A percentile compares a stretch with the other conserved stretches of the same genome.
phyloP scores from a whole-genome alignment of 2,113 vertebrate species.

The Hiodon tergisus region DNA sequence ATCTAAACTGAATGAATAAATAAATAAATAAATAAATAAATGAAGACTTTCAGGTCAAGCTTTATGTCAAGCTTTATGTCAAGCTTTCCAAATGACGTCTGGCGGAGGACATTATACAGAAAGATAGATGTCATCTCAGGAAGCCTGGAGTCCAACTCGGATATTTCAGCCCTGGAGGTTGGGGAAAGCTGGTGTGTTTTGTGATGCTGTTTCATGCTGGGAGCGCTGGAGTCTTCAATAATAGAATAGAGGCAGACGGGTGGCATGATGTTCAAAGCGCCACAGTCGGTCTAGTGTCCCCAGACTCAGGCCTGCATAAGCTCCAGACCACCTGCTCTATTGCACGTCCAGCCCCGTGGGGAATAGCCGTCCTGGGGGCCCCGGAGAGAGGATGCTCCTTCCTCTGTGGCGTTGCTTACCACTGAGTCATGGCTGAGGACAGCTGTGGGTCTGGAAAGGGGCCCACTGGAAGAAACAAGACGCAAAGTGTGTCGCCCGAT shows the following conservation, averaged over 20 bases:
- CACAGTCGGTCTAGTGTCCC: conserved; percentile 27
- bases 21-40: not conserved
- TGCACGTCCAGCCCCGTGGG: not conserved
- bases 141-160: not conserved
- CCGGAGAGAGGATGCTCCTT: not conserved
- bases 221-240: conserved; percentile 44
- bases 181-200: conserved; percentile 22
- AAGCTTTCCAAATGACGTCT: too few species aligned
- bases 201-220: conserved; percentile 36
- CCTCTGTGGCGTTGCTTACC: not conserved
- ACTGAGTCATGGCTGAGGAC: not conserved
- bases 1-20: too few species aligned
- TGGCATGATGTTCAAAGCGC: conserved; percentile 41
- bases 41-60: too few species aligned
- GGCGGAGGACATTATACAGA: too few species aligned
- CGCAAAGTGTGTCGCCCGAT: too few species aligned
- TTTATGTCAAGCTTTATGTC: too few species aligned
- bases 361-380: not conserved
- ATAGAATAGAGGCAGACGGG: conserved; percentile 44
- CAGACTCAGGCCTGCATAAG: conserved; percentile 21
- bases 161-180: not conserved
- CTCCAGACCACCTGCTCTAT: conserved; percentile 30
- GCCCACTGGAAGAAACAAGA: too few species aligned
- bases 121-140: too few species aligned
- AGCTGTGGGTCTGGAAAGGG: not conserved